Evolutionary conservation across 2,888 invertebrate species (phyloP).

Genomic region (Cheilosia vernalis): DNA sequence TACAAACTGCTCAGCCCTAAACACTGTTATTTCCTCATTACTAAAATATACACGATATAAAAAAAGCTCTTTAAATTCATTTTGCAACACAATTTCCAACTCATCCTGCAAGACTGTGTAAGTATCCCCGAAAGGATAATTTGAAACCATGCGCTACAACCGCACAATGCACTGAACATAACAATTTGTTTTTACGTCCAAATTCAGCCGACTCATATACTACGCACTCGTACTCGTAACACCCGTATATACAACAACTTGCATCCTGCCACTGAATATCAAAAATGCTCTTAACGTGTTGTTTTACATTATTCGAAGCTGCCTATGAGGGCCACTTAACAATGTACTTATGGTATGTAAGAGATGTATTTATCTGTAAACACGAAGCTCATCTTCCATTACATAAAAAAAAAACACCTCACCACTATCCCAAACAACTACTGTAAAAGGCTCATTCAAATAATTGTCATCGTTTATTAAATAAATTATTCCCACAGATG

Average conservation of each 20-base stretch:
- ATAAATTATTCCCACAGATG: slow-evolving; percentile 52
- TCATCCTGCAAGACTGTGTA: not conserved
- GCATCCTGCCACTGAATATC: slow-evolving; percentile 9
- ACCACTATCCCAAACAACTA: slow-evolving; percentile 19
- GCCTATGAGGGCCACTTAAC: slow-evolving; percentile 63
- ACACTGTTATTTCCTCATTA: no score
- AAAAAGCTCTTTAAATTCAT: no score
- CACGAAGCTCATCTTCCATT: slow-evolving; percentile 42
- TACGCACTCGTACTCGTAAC: not conserved
- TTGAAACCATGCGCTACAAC: slow-evolving; percentile 16
- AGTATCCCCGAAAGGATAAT: slow-evolving; percentile 48
- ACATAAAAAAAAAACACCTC: not conserved
- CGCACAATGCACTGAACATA: slow-evolving; percentile 26
- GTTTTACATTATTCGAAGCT: slow-evolving; percentile 48
- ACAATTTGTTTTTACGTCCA: slow-evolving; percentile 30
- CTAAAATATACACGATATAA: no score
- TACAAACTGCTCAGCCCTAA: no score
- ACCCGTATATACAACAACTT: not conserved
- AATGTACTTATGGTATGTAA: slow-evolving; percentile 28
- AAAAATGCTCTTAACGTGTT: slow-evolving; percentile 49
- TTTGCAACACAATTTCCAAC: not conserved
- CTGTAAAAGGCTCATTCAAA: slow-evolving; percentile 43
- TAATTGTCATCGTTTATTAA: slow-evolving; percentile 59
- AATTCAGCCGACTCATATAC: not conserved
- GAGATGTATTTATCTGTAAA: slow-evolving; percentile 43